Percentiles rank a stretch among this genome's conserved stretches.
phyloP scores from a whole-genome alignment of 2,113 vertebrate species.

The Seriola rivoliana region DNA sequence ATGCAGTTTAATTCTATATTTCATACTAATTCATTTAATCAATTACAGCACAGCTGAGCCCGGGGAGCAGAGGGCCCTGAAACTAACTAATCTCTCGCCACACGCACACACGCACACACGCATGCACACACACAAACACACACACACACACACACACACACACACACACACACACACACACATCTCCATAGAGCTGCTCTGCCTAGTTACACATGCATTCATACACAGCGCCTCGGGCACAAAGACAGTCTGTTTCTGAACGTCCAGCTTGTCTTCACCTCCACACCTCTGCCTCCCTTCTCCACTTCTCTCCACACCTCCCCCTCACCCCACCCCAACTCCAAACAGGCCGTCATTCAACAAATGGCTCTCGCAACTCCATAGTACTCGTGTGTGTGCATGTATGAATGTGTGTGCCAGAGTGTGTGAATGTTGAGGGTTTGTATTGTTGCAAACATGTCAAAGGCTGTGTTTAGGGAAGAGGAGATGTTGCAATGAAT shows the following conservation, averaged over 20 bases:
- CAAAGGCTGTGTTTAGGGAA: conserved; percentile 30
- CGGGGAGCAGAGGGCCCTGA: conserved; percentile 27
- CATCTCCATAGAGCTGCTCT: conserved; percentile 23
- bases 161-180: conserved; percentile 39
- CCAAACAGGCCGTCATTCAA: conserved; percentile 77
- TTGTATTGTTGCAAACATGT: conserved; percentile 59
- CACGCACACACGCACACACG: conserved; percentile 24
- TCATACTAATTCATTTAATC: conserved; percentile 72
- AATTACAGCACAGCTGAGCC: conserved; percentile 75
- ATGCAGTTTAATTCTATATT: conserved; percentile 69
- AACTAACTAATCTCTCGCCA: conserved; percentile 17
- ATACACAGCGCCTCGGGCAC: conserved; percentile 60
- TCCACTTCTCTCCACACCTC: conserved; percentile 72
- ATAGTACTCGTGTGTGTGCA: conserved; percentile 53
- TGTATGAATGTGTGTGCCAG: conserved; percentile 13
- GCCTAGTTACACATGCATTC: conserved; percentile 46
- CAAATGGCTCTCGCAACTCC: conserved; percentile 59
- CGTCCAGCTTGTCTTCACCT: conserved; percentile 77
- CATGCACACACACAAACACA: conserved; percentile 27
- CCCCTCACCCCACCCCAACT: conserved; percentile 32
- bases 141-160: conserved; percentile 36
- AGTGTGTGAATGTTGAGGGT: conserved; percentile 42
- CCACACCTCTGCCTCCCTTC: conserved; percentile 79
- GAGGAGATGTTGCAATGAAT: conserved; percentile 21
- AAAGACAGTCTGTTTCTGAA: conserved; percentile 79